Base-by-base conservation (phyloP, 2,113 vertebrate species). In the Oophaga pumilio region DNA sequence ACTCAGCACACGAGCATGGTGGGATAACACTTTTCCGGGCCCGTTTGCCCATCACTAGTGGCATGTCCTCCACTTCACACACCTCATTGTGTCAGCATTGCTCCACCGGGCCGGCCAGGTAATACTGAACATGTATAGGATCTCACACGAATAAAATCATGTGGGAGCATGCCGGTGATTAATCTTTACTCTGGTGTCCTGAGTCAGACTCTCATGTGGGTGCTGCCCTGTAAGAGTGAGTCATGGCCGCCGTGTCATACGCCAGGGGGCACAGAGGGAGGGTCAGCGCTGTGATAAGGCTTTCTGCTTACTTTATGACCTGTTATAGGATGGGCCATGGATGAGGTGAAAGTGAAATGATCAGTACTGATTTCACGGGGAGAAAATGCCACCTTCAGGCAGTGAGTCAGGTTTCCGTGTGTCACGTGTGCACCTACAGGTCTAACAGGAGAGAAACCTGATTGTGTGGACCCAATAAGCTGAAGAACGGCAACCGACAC, bases 191-290 rank as follows among this genome's bases (percentile, higher is more conserved):
- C 49, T 14, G n/a, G 9, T 26, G 33, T 28, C 12, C n/a, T 79
- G 76, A 82, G 12, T 82, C 79, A 82, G 33, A 22, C 33, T 68
- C 52, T 60, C 6, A 26, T 26, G 60, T 56, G 60, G 43, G 85
- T 78, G 33, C 50, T 60, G 60, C 57, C 80, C 49, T 10, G 57
- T 85, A 53, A 15, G 6, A 52, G 60, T 78, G 24, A 86, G 76
- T 86, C 85, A 86, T 52, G 33, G 12, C 20, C 53, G 60, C 14
- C 43, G 33, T 56, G 84, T 26, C 50, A 76, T 62, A 5, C 3
- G 22, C 84, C 76, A 24, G 24, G 76, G 78, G 74, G 62, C 85
- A 86, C n/a, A 85, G n/a, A 56, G n/a, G 56, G 69, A 50, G 74
- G 53, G 76, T 43, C 26, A 74, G 26, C 26, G 50, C 8, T 10